Evolutionary conservation across 2,888 invertebrate species (phyloP), one percentile per base, ranked within the genome.

Genomic region (Lutraria lutraria): DNA sequence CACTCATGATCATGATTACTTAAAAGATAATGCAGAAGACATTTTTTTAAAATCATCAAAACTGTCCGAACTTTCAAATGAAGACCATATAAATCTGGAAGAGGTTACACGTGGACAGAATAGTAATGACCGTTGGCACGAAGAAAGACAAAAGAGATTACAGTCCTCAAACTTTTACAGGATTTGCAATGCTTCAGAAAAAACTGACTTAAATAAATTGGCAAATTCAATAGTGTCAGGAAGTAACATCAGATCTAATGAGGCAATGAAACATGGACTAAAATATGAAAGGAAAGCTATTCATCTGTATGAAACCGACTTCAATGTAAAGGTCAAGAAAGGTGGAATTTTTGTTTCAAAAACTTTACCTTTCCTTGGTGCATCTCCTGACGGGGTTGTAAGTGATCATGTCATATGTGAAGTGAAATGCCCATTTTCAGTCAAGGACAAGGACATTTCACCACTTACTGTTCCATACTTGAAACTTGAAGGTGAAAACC

Each of bases 1-100:
- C n/a, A n/a, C n/a, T n/a, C n/a, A 82, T 60, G 93, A 92, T 29
- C 91, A 92, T 89, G 89, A 92, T 81, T 93, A 92, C 80, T 63
- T 89, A 13, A 12, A 87, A 56, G 29, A 81, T 16, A 60, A 88
- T 15, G 87, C 19, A 29, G 89, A 83, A 82, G 90, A 93, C 1
- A 80, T 85, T n/a, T 89, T 91, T 76, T 54, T 91, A 12, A 63
- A 91, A 21, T 13, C 31, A 16, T 21, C 25, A 4, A 16, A 68
- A 13, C 60, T 92, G n/a, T 31, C 83, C 10, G 16, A 83, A 34
- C 88, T 92, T 25, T 29, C n/a, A 10, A 25, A 72, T 3, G 19
- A 81, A 4, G 54, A 76, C 34, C 16, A 19, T 0, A 16, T 16
- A 16, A 10, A 54, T 3, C 83, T 90, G 54, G 89, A 91, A 80